Conservation (phyloP, 2,888 invertebrate genomes). For the Linnaemya vulpina region DNA sequence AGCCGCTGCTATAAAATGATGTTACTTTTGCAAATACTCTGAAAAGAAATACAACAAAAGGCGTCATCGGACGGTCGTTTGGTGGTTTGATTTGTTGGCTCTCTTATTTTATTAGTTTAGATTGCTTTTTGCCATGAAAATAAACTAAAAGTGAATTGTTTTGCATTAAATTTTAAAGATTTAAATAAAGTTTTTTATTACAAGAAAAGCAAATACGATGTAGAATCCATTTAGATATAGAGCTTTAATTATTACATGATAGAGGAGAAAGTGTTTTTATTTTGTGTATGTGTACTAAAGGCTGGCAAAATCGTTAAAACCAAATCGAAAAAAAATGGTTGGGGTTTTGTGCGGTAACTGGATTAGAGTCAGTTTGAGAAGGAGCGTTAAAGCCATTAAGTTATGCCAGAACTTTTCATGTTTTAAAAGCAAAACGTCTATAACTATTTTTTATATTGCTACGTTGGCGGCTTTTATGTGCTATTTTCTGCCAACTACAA, state of each 20-base stretch:
- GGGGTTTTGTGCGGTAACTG: slow-evolving; percentile 21
- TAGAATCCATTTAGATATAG: background rate
- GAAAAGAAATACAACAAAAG: slow-evolving; percentile 64
- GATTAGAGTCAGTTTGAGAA: slow-evolving; percentile 23
- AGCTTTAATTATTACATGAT: slow-evolving; percentile 20
- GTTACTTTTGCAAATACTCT: slow-evolving; percentile 59
- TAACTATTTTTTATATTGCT: slow-evolving; percentile 28
- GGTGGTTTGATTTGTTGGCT: slow-evolving; percentile 38
- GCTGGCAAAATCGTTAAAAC: slow-evolving; percentile 36
- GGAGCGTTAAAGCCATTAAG: slow-evolving; percentile 10
- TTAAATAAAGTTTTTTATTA: slow-evolving; percentile 16
- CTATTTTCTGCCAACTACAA: slow-evolving; percentile 5
- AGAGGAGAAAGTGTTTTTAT: slow-evolving; percentile 23
- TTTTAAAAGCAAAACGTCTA: slow-evolving; percentile 25
- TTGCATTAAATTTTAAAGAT: slow-evolving; percentile 19
- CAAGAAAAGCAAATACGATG: background rate
- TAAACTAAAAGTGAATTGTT: slow-evolving; percentile 45
- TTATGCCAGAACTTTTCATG: slow-evolving; percentile 14
- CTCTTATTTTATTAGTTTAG: slow-evolving; percentile 41
- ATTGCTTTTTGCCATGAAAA: slow-evolving; percentile 54
- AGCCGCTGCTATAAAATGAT: slow-evolving; percentile 40
- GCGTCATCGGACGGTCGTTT: slow-evolving; percentile 63
- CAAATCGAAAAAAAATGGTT: slow-evolving; percentile 52
- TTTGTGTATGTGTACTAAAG: slow-evolving; percentile 42
- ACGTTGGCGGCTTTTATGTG: slow-evolving; percentile 40